phyloP scores from a whole-genome alignment of 2,888 invertebrate genomes.

The Stenoptilia bipunctidactyla region DNA sequence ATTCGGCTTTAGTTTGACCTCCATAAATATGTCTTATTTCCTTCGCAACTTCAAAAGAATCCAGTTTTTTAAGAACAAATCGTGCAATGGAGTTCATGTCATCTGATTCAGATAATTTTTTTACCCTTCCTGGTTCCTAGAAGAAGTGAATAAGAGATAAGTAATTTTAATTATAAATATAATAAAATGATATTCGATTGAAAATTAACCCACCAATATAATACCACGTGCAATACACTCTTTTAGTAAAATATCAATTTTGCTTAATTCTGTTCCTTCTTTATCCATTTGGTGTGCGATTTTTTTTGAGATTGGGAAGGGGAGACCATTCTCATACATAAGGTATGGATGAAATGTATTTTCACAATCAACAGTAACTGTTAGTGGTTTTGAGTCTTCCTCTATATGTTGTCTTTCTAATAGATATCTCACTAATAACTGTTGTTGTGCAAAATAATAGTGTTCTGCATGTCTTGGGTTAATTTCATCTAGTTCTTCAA shows the following conservation, averaged over 20 bases:
- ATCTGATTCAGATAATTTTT: constrained; percentile 42
- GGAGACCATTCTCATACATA: constrained; percentile 48
- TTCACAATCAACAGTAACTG: constrained; percentile 21
- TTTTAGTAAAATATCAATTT: constrained; percentile 45
- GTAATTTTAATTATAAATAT: no score
- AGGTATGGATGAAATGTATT: constrained; percentile 40
- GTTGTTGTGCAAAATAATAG: constrained; percentile 47
- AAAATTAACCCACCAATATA: constrained; percentile 34
- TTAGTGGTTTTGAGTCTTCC: constrained; percentile 16
- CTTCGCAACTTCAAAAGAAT: constrained; percentile 38
- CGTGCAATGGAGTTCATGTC: constrained; percentile 43
- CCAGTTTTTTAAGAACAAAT: constrained; percentile 47
- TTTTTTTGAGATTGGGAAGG: constrained; percentile 41
- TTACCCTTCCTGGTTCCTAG: constrained; percentile 42
- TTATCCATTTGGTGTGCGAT: constrained; percentile 28
- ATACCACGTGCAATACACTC: constrained; percentile 50
- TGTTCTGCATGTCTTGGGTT: constrained; percentile 47
- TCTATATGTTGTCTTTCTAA: constrained; percentile 42
- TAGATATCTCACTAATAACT: constrained; percentile 40
- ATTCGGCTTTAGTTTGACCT: constrained; percentile 30
- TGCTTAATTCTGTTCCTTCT: constrained; percentile 34
- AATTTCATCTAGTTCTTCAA: constrained; percentile 43
- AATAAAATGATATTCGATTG: neutral
- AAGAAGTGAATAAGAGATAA: constrained; percentile 12
- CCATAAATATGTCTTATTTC: constrained; percentile 42